Base-by-base conservation (phyloP, 37 sponge, comb jelly and placozoan species). In the Tethya wilhelma region DNA sequence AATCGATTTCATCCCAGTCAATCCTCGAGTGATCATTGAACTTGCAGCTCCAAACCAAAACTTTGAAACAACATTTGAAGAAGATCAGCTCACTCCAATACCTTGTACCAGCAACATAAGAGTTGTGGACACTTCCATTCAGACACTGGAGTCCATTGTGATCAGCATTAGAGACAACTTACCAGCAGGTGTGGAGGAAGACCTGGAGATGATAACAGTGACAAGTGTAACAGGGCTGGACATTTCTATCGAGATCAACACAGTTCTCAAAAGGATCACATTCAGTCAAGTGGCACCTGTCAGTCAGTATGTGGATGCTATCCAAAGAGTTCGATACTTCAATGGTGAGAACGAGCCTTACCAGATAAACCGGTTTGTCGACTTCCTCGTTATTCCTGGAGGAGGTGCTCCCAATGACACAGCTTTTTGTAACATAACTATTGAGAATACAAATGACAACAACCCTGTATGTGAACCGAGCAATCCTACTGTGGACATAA, bases 381-480 rank as follows among this genome's bases (percentile, higher is more conserved):
- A 94, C 53, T 83, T 90, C 43, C 26, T 75, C 1, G 58, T 87
- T 12, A 42, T 68, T 30, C 89, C 93, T 30, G 95, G 88, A 36
- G 86, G 91, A 55, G 91, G 88, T 37, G 84, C 86, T 17, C 86
- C 87, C 37, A 84, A 72, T 71, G 77, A 87, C 71, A 56, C 59
- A 30, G 74, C 77, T 31, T 36, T 41, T 29, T 78, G 85, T 11
- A 88, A 64, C 67, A 86, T 94, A 25, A 79, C 70, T 25, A 79
- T 90, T 40, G 38, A 56, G 29, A 68, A 86, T 4, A 76, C 82
- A 73, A 90, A 94, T 73, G 95, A 90, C 56, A 76, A 91, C 29
- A 11, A 65, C 19, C 95, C 95, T 31, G 56, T 43, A 37, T 87
- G 92, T 31, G 39, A 44, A 12, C 55, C 62, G 1, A 19, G n/a